Evolutionary conservation across 2,888 invertebrate species (phyloP), one percentile per base, ranked within the genome.

Genomic region (Plebejus argus): DNA sequence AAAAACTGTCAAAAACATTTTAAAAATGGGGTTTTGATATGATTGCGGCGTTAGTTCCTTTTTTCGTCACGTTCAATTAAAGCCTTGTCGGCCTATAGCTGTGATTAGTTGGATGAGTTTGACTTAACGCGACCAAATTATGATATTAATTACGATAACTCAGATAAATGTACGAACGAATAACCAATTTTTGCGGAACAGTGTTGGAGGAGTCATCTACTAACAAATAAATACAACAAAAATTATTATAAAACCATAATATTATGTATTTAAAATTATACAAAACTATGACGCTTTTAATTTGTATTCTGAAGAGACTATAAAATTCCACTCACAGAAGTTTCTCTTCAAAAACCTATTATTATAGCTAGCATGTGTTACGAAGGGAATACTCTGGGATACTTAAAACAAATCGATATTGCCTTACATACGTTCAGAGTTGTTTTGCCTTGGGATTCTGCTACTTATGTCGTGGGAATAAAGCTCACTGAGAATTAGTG

Each of bases 341-440:
- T 53, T 53, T 53, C 4, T 53, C 53, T 18, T 18, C 53, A 5
- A 53, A 53, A 18, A 53, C 15, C 53, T 53, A 53, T 53, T 18
- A 18, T 53, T 53, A 58, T 66, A 12, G 61, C 23, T 66, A 23
- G 61, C 28, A 66, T 66, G 66, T 66, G 28, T 23, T 66, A 66
- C 12, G 23, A 23, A 23, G 23, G 33, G 18, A 33, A 28, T 15
- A 61, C 33, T 28, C 28, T 15, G 12, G 61, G 61, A 66, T 15
- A 66, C 66, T 66, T 66, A 66, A 66, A 66, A 66, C 18, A 66
- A 66, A 66, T 66, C 66, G 66, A 66, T 66, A 66, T 66, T 66
- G 66, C 66, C 66, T 66, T 61, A 61, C 23, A 23, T 23, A 12
- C 23, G 6, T 33, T 15, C 23, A 1, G 0, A 53, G 18, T 53